phyloP scores from a whole-genome alignment of 2,888 invertebrate species.

The Andrena praecox region DNA sequence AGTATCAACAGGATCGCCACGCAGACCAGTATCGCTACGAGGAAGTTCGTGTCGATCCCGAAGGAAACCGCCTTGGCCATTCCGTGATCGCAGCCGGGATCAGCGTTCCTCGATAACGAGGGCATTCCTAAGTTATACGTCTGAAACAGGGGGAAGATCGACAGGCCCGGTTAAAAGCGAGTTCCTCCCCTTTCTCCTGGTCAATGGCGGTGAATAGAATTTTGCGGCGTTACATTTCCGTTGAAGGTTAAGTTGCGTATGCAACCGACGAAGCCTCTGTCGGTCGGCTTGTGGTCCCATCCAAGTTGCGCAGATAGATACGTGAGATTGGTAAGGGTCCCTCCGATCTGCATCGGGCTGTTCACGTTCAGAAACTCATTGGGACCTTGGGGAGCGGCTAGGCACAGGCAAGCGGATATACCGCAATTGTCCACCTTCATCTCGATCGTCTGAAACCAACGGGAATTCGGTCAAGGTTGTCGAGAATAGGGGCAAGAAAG shows the following conservation, averaged over 20 bases:
- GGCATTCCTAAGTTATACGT: constrained; percentile 96
- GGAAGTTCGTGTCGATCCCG: constrained; percentile 93
- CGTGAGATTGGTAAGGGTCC: constrained; percentile 89
- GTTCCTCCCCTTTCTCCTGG: not conserved
- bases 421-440: constrained; percentile 92
- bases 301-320: constrained; percentile 87
- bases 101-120: constrained; percentile 89
- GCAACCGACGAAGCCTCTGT: constrained; percentile 93
- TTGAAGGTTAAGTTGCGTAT: constrained; percentile 96
- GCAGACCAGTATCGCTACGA: constrained; percentile 96
- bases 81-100: constrained; percentile 91
- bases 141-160: constrained; percentile 82
- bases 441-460: constrained; percentile 87
- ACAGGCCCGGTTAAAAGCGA: not conserved
- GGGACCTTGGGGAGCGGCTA: constrained; percentile 89
- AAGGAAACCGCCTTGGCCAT: constrained; percentile 92
- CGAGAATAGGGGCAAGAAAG: not conserved
- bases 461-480: not conserved
- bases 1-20: constrained; percentile 93
- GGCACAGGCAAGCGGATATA: constrained; percentile 89
- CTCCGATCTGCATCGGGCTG: constrained; percentile 95
- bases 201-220: not conserved
- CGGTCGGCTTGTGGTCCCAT: constrained; percentile 90
- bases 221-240: constrained; percentile 86
- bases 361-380: constrained; percentile 93